Evolutionary conservation across 2,888 invertebrate species (phyloP).

Genomic region (Yponomeuta malinellus): DNA sequence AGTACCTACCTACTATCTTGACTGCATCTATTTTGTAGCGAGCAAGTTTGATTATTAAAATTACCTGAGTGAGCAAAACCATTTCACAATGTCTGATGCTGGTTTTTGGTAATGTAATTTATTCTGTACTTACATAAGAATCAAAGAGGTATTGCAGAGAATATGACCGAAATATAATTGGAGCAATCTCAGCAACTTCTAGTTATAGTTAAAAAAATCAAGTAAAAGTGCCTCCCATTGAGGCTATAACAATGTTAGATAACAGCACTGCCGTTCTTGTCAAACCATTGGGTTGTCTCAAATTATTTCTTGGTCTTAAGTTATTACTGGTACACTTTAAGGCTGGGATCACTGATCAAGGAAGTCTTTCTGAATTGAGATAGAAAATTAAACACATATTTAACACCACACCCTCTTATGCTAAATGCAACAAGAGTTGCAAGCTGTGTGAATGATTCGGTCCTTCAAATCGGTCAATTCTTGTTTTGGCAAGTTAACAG

Average conservation of each 20-base stretch:
- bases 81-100: constrained; percentile 10
- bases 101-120: neutral
- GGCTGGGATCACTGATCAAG: too few species aligned
- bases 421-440: too few species aligned
- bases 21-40: neutral
- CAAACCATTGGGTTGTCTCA: too few species aligned
- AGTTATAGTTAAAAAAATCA: neutral
- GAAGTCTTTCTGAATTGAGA: too few species aligned
- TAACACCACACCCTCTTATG: too few species aligned
- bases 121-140: neutral
- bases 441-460: too few species aligned
- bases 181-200: neutral
- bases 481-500: too few species aligned
- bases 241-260: neutral
- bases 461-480: too few species aligned
- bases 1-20: neutral
- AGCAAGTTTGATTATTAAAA: neutral
- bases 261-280: neutral
- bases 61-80: neutral
- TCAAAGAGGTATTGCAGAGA: neutral
- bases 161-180: neutral
- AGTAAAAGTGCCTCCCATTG: neutral
- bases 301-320: too few species aligned
- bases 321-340: too few species aligned
- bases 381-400: too few species aligned